These are phyloP conservation scores for Argynnis bischoffii DNA, from an alignment of 2,888 invertebrate genomes.

Conservation along the genomic window DNA sequence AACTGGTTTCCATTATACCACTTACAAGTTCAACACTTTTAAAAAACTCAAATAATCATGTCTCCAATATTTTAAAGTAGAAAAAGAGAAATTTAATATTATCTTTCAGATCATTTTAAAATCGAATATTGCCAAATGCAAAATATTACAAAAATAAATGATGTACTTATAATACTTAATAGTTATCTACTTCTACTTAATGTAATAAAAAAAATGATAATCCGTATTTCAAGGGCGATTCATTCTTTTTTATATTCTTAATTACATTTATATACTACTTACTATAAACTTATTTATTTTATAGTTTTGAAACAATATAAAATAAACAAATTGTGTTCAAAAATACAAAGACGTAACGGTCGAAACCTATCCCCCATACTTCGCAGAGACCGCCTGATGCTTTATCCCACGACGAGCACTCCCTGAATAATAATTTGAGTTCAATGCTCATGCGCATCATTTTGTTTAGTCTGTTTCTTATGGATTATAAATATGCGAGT, in stretches of 20 bases:
- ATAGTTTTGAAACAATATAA: not conserved
- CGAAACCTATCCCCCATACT: slow-evolving; percentile 9
- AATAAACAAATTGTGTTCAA: not conserved
- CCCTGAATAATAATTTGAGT: slow-evolving; percentile 30
- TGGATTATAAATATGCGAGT: slow-evolving; percentile 35
- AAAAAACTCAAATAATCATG: not conserved
- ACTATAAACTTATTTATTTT: no score
- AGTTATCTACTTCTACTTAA: no score
- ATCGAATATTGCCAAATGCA: no score
- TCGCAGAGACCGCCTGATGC: slow-evolving; percentile 29
- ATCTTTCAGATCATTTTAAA: no score
- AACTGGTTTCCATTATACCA: slow-evolving; percentile 28
- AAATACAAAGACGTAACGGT: not conserved
- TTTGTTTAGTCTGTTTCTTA: slow-evolving; percentile 35
- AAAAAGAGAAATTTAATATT: no score
- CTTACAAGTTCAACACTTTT: not conserved
- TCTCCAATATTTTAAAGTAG: not conserved
- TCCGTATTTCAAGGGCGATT: no score
- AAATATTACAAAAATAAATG: no score
- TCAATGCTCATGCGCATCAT: slow-evolving; percentile 27
- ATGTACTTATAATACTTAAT: no score
- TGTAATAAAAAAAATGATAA: no score
- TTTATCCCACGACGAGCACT: slow-evolving; percentile 36
- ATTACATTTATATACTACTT: no score
- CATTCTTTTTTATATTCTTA: no score